Percentiles rank a stretch among this genome's conserved stretches.
Conservation (phyloP, 2,888 invertebrate genomes). For the Phasia obesa region DNA sequence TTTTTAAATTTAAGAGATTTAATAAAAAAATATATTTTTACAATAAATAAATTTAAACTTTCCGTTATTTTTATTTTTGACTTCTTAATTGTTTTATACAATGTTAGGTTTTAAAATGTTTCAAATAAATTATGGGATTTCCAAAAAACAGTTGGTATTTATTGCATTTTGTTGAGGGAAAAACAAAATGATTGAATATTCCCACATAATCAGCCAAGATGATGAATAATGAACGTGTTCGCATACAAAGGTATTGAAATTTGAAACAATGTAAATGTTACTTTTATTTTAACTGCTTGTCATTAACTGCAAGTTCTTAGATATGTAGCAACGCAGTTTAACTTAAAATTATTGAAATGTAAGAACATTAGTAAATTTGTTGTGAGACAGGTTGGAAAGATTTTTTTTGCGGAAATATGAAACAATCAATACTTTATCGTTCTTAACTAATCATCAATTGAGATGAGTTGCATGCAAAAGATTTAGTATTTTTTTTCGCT, state of each 20-base stretch:
- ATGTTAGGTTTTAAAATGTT: conserved; percentile 25
- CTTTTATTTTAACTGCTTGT: not conserved
- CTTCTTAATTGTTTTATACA: not conserved
- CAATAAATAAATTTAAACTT: not conserved
- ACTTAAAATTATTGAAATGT: not conserved
- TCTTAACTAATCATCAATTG: no score
- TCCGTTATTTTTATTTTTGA: not conserved
- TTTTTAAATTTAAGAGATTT: not conserved
- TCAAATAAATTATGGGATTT: conserved; percentile 18
- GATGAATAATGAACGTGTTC: no score
- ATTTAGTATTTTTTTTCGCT: no score
- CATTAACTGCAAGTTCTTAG: not conserved
- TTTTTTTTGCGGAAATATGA: no score
- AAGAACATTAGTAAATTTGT: not conserved
- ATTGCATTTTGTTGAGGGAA: conserved; percentile 26
- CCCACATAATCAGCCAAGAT: not conserved
- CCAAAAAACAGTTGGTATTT: conserved; percentile 33
- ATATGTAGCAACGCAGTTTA: not conserved
- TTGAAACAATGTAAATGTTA: not conserved
- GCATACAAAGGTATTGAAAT: not conserved
- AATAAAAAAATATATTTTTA: not conserved
- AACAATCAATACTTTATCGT: no score
- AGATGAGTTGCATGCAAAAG: no score
- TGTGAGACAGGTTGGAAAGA: conserved; percentile 38
- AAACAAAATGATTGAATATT: not conserved